A percentile compares a stretch with the other conserved stretches of the same genome.
Conservation (phyloP, 2,888 invertebrate species). For the Hydrotaea diabolus region DNA sequence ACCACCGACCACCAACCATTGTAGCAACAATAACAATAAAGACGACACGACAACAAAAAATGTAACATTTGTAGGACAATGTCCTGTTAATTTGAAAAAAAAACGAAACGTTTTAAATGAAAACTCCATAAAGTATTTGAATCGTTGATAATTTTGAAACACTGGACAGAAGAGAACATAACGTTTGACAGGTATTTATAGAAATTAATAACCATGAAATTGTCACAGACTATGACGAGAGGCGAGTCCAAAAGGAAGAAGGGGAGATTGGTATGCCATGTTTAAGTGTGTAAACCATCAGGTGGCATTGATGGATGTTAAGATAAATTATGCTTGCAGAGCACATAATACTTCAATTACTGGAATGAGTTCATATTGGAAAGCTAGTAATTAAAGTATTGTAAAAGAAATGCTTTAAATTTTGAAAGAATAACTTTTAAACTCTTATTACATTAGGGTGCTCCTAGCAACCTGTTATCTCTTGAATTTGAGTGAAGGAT, state of each 20-base stretch:
- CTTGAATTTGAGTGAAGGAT: no score
- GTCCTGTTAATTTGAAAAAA: constrained; percentile 38
- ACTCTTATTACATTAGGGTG: no score
- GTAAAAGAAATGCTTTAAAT: no score
- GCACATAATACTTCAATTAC: no score
- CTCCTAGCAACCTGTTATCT: no score
- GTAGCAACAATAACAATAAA: constrained; percentile 3
- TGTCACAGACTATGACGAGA: background rate
- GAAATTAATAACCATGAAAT: background rate
- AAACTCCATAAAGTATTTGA: background rate
- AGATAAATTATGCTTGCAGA: background rate
- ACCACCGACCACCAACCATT: background rate
- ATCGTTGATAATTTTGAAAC: constrained; percentile 15
- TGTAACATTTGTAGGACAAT: constrained; percentile 58
- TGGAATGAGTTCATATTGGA: no score
- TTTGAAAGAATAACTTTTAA: no score
- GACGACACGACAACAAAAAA: constrained; percentile 10
- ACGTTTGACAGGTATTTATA: constrained; percentile 7
- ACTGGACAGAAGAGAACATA: background rate
- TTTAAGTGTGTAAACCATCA: background rate
- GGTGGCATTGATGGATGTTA: background rate
- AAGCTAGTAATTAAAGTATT: no score
- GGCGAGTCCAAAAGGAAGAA: background rate
- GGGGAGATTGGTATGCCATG: background rate
- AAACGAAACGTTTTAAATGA: background rate